Conservation (phyloP, 2,113 vertebrate species). For the Telmatochromis sp. region DNA sequence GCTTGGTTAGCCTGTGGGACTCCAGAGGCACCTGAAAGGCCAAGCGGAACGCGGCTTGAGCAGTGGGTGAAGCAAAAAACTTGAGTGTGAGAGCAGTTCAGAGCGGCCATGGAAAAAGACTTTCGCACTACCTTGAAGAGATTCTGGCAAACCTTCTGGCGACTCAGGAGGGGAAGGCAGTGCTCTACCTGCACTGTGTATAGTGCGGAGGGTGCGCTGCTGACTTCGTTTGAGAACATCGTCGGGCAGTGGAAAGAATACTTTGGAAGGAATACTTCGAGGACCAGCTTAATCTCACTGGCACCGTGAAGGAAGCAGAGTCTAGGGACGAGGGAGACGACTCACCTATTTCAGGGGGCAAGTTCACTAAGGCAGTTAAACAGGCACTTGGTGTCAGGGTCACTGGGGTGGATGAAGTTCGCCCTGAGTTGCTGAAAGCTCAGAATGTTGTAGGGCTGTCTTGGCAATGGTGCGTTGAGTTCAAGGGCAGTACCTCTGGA, state of each 20-base stretch:
- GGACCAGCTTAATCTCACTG: too few species aligned
- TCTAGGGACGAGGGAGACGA: background rate
- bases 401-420: background rate
- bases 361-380: background rate
- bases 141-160: background rate
- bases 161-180: background rate
- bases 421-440: background rate
- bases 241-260: background rate
- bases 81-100: background rate
- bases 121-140: background rate
- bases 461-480: background rate
- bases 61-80: background rate
- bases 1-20: background rate
- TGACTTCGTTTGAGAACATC: background rate
- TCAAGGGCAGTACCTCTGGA: background rate
- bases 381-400: background rate
- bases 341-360: background rate
- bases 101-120: background rate
- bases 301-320: too few species aligned
- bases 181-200: background rate
- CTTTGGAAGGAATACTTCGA: background rate
- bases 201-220: accelerated
- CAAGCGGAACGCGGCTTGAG: accelerated
- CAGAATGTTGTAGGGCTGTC: background rate
- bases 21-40: background rate